Evolutionary conservation across 2,888 invertebrate genomes (phyloP), one percentile per base, ranked within the genome.

Genomic region (Drosophila neonasuta): DNA sequence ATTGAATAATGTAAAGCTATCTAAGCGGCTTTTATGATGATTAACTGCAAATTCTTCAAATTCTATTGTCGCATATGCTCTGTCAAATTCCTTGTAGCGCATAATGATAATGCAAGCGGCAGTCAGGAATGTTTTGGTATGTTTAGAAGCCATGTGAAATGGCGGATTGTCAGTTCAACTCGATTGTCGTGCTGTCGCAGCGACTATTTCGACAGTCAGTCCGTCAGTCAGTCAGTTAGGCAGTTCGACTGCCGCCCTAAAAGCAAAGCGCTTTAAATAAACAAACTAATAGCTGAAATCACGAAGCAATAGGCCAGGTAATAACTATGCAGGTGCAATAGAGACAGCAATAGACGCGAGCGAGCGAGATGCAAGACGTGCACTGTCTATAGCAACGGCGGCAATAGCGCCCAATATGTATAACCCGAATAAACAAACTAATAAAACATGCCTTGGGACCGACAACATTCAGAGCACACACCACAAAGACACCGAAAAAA

Each of bases 381-480:
- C 24, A 55, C 3, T 74, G 83, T 79, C 90, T 85, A 89, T 90
- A 83, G 91, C 90, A 90, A 90, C 91, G 86, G 75, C 78, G 76
- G 80, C 64, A 84, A 78, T 63, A 59, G 79, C 69, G 71, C 68
- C 60, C 36, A 36, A 36, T 36, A 79, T 78, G 87, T 81, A 88
- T 90, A 90, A 90, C 88, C 89, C 89, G 88, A 91, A 91, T 90
- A 91, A 91, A 91, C 90, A 91, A 91, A 91, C 90, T 88, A 88
- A 90, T 90, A 89, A 90, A 90, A 88, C 74, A 84, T 80, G 75
- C 74, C 75, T 42, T 42, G 42, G 39, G 41, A 52, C 48, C 65
- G 49, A 61, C 44, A 65, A 66, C 50, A 62, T 52, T 39, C 39
- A 41, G 36, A 36, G 36, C 36, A 56, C 56, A 56, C 32, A 34